A percentile compares a stretch with the other conserved stretches of the same genome.
Evolutionary conservation across 2,113 vertebrate species (phyloP).

Genomic region (Melozone crissalis): DNA sequence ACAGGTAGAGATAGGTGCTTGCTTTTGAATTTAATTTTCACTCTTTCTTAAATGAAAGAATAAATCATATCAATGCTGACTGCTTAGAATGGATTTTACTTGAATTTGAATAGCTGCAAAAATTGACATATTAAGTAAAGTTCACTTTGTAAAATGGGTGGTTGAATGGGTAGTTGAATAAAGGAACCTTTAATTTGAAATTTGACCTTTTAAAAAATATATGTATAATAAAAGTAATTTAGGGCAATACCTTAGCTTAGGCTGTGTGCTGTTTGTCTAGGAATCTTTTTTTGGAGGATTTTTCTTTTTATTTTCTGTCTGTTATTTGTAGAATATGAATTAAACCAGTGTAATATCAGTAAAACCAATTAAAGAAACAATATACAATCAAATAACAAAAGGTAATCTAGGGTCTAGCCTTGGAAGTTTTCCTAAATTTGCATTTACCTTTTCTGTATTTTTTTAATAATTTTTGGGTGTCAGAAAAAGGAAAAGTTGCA

Average conservation of each 20-base stretch:
- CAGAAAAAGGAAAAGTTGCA: neutral
- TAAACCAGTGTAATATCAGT: neutral
- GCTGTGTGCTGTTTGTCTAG: neutral
- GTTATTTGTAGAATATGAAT: neutral
- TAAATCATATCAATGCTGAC: neutral
- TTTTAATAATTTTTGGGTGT: neutral
- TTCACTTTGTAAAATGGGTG: neutral
- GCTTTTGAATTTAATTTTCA: neutral
- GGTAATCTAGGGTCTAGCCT: neutral
- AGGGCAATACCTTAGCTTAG: neutral
- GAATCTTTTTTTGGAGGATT: neutral
- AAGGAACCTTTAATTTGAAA: neutral
- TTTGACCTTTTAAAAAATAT: neutral
- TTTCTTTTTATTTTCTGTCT: neutral
- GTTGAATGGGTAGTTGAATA: neutral
- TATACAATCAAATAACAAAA: neutral
- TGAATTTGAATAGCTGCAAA: neutral
- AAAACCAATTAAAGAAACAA: neutral
- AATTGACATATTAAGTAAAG: neutral
- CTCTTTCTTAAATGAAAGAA: neutral
- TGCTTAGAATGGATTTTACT: neutral
- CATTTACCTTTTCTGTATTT: neutral
- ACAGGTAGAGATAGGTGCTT: neutral
- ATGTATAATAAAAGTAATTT: neutral
- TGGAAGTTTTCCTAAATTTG: neutral